Evolutionary conservation across 2,797 vertebrate genomes (phyloP), one percentile per base, ranked within the genome.

Genomic region (Epinephelus coioides): DNA sequence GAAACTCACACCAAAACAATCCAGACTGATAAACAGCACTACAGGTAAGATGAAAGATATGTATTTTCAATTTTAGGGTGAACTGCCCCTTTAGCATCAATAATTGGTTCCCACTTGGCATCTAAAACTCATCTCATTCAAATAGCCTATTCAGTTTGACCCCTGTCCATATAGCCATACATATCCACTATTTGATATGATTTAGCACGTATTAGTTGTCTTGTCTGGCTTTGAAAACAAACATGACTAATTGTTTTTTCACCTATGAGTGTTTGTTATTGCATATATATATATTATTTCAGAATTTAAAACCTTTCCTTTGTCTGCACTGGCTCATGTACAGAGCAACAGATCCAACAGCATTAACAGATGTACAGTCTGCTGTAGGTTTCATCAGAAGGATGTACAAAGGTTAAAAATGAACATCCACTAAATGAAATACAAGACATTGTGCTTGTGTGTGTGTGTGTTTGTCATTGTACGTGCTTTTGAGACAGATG

Each of bases 401-500:
- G n/a, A 21, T 55, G 43, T 21, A 25, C 23, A 4, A 64, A 56
- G 11, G 43, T 50, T 55, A 6, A 56, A 51, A 7, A 40, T 17
- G n/a, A 66, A 40, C 27, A 71, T 59, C 8, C 21, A 8, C 47
- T 19, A 7, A 34, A 65, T 54, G 9, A 71, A 44, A 34, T 18
- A 53, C n/a, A 54, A 18, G 15, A 30, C 4, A 12, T 9, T 27
- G 21, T 76, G 54, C 10, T 10, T 18, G 11, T 69, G 51, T 30
- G 14, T 69, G 51, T 51, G 17, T 60, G 25, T 78, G 13, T 70
- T 38, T 80, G 47, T 44, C 12, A 56, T 17, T 63, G 51, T 51
- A 7, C 63, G 59, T 51, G 21, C 23, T 74, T 72, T 59, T 68
- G 47, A 64, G 53, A 65, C 82, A 79, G 76, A 84, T 88, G 81